These are phyloP conservation scores for Urosaurus nigricauda DNA, from an alignment of 2,797 vertebrate genomes.

Conservation along the genomic window DNA sequence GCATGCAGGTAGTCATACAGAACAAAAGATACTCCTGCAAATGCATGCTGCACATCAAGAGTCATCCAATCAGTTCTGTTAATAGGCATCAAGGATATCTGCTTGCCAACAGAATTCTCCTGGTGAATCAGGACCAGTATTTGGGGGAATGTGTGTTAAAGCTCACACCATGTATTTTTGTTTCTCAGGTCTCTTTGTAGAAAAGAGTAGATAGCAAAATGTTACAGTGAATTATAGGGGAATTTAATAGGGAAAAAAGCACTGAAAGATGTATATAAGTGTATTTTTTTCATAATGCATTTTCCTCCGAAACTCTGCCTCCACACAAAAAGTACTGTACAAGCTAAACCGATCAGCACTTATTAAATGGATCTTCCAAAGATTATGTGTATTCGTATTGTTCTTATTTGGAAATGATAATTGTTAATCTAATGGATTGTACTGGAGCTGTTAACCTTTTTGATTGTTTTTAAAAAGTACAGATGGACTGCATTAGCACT, in stretches of 20 bases:
- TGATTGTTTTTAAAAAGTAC: no score
- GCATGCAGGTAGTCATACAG: neutral
- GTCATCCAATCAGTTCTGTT: neutral
- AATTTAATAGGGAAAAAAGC: slow-evolving; percentile 36
- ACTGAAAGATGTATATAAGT: slow-evolving; percentile 44
- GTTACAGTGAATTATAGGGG: slow-evolving; percentile 17
- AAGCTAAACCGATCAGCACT: slow-evolving; percentile 19
- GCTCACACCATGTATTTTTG: slow-evolving; percentile 6
- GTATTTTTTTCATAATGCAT: slow-evolving; percentile 36
- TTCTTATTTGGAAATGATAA: slow-evolving; percentile 17
- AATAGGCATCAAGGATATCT: neutral
- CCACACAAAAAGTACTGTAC: neutral
- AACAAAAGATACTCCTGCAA: neutral
- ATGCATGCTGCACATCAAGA: slow-evolving; percentile 1
- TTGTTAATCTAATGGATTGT: no score
- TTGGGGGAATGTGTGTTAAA: slow-evolving; percentile 33
- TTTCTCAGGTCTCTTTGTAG: slow-evolving; percentile 50
- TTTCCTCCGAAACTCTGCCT: slow-evolving; percentile 36
- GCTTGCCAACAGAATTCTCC: neutral
- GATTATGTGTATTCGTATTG: neutral
- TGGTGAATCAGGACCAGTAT: slow-evolving; percentile 4
- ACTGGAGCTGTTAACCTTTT: no score
- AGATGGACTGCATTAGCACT: no score
- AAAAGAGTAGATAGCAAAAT: slow-evolving; percentile 20
- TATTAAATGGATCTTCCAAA: slow-evolving; percentile 50